These are phyloP conservation scores for Cervus canadensis DNA, from an alignment of 2,113 vertebrate genomes.

Conservation along the genomic window DNA sequence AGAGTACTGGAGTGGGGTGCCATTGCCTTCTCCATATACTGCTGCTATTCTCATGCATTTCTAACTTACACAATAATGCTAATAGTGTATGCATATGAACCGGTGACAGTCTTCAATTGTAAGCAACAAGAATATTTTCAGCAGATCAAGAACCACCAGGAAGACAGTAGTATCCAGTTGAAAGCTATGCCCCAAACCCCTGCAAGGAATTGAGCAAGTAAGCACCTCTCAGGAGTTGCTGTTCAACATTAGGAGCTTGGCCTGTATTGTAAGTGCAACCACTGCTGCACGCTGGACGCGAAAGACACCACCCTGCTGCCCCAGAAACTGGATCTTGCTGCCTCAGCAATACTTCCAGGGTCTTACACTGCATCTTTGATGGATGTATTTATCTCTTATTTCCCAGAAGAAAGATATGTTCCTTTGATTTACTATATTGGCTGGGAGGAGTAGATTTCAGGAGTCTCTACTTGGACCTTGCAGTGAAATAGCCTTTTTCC, in stretches of 20 bases:
- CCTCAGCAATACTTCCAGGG: background rate
- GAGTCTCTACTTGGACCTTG: background rate
- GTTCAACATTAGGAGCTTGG: background rate
- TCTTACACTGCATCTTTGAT: background rate
- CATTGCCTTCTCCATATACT: background rate
- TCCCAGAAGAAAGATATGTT: background rate
- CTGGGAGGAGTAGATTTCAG: background rate
- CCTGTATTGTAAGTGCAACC: background rate
- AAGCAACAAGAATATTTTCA: background rate
- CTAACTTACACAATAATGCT: background rate
- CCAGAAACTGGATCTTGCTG: background rate
- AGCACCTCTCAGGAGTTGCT: background rate
- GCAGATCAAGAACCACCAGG: background rate
- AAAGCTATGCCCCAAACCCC: background rate
- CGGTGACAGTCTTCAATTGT: background rate
- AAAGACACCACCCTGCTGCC: background rate
- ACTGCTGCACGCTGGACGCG: accelerated
- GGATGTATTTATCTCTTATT: background rate
- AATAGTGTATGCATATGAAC: background rate
- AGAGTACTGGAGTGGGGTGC: too few relatives aligned
- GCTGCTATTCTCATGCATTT: background rate
- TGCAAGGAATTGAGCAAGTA: background rate
- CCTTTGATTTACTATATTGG: background rate
- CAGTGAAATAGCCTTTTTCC: background rate
- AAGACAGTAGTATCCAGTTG: background rate